Percentiles rank a stretch among this genome's conserved stretches.
Conservation (phyloP, 2,113 vertebrate species). For the Agapornis roseicollis region DNA sequence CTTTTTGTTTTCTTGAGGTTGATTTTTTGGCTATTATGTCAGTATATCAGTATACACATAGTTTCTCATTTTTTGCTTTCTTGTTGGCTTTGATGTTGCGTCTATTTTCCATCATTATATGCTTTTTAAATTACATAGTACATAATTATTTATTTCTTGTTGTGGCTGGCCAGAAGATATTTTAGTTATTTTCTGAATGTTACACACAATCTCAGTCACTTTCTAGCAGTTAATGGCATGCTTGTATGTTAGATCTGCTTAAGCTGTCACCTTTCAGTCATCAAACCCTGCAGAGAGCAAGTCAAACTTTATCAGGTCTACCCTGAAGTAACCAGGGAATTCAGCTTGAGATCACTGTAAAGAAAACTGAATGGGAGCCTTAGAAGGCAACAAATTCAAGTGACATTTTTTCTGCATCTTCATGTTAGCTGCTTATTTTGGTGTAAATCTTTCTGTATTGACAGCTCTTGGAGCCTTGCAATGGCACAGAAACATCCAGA, state of each 20-base stretch:
- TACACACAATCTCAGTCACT: not conserved
- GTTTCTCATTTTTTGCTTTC: not conserved
- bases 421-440: not conserved
- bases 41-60: not conserved
- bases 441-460: not conserved
- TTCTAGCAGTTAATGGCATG: not conserved
- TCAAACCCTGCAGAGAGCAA: not conserved
- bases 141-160: not conserved
- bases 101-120: not conserved
- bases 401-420: not conserved
- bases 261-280: not conserved
- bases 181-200: not conserved
- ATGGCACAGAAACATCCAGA: not conserved
- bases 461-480: not conserved
- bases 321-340: not conserved
- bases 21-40: not conserved
- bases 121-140: not conserved
- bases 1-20: not conserved
- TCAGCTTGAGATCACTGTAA: not conserved
- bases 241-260: not conserved
- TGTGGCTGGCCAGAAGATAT: not conserved
- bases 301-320: not conserved
- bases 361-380: not conserved
- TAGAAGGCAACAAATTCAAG: not conserved
- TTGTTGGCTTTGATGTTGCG: not conserved